Percentiles rank a stretch among this genome's conserved stretches.
These are phyloP conservation scores for Leptestheria dahalacensis DNA, from an alignment of 1,140 invertebrate genomes.

Conservation along the genomic window DNA sequence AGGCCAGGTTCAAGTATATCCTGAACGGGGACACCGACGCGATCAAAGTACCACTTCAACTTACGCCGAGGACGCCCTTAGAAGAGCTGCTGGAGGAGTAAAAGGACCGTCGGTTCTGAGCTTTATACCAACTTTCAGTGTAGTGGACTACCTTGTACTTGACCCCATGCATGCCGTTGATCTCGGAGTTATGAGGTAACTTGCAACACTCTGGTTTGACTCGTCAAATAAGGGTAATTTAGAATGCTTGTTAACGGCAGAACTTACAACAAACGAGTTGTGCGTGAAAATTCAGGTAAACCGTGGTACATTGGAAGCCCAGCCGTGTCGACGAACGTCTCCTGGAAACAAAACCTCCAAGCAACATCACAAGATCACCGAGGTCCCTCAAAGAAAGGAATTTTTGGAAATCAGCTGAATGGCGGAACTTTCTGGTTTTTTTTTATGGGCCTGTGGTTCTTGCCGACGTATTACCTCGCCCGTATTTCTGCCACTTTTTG, in stretches of 20 bases:
- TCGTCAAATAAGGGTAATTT: not conserved
- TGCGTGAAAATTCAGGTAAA: not conserved
- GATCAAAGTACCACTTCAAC: not conserved
- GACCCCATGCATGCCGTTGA: not conserved
- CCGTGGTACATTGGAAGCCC: not conserved
- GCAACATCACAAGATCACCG: conserved; percentile 21
- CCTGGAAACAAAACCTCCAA: conserved; percentile 17
- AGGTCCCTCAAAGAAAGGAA: conserved; percentile 19
- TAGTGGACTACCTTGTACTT: not conserved
- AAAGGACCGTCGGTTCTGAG: not conserved
- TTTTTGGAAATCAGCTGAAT: conserved; percentile 26
- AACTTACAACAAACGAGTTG: no score
- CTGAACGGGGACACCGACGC: not conserved
- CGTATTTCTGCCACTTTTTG: conserved; percentile 22
- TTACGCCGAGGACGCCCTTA: not conserved
- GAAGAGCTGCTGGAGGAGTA: not conserved
- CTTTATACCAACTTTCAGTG: not conserved
- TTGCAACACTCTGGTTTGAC: not conserved
- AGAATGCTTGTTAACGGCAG: no score
- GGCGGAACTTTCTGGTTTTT: conserved; percentile 20
- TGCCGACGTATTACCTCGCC: conserved; percentile 15
- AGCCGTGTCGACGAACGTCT: not conserved
- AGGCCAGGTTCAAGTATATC: not conserved
- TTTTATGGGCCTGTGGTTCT: conserved; percentile 21
- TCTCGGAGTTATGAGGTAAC: conserved; percentile 2